Evolutionary conservation across 2,888 invertebrate species (phyloP), one percentile per base, ranked within the genome.

Genomic region (Dynastes hyllus): DNA sequence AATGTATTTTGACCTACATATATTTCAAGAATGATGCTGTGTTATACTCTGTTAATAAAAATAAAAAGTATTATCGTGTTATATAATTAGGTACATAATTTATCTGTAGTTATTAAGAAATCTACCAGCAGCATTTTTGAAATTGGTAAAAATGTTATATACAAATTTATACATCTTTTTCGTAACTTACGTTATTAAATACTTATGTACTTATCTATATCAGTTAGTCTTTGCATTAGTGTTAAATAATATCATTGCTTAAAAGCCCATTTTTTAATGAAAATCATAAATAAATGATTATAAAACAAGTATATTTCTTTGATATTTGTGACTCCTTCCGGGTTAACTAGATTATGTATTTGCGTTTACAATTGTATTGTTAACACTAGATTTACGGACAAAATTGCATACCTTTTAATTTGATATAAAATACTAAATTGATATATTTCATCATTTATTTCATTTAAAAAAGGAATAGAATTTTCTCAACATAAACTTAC

Each of bases 191-290:
- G 87, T 88, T 85, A 85, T 84, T 86, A 85, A 85, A 84, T 83
- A 86, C 86, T 87, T 86, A 87, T 87, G 86, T 87, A 88, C 86
- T 87, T 87, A 88, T 87, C 82, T 83, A 84, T 85, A 87, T 88
- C 86, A 86, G 86, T 87, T 88, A 86, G 86, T 86, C 84, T 88
- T 88, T 89, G 88, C 88, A 88, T 88, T 88, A 89, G 88, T 88
- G 87, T 89, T 89, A 88, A 73, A 84, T 85, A 85, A 88, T 87
- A 88, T 87, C 86, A 88, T 88, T 87, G 88, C 88, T 89, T 89
- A 87, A 86, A 87, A 87, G 87, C 88, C 88, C 88, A 87, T 89
- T 89, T 89, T 89, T 89, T 88, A 88, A 87, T 85, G 87, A 88
- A 85, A 87, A 88, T 88, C 87, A 86, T 87, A 87, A 88, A 87